Evolutionary conservation across 1,140 invertebrate species (phyloP).

Genomic region (Drosophila nasuta): DNA sequence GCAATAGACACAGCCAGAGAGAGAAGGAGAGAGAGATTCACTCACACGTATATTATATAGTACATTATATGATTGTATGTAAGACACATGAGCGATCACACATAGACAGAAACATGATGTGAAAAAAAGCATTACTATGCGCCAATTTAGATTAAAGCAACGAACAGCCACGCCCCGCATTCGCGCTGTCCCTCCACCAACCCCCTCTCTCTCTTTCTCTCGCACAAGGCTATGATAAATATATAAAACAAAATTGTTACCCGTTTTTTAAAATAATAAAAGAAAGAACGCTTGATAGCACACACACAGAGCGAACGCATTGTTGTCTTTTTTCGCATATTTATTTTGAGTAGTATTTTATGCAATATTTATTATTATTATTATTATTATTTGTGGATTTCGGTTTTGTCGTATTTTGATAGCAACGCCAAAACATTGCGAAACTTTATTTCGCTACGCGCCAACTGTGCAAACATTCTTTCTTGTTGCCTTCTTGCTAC

Average conservation of each 20-base stretch:
- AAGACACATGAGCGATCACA: constrained; percentile 69
- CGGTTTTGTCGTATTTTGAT: constrained; percentile 35
- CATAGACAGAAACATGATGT: constrained; percentile 37
- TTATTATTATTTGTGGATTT: constrained; percentile 36
- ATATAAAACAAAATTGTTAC: constrained; percentile 22
- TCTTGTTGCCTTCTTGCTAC: not conserved
- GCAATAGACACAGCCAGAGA: constrained; percentile 5
- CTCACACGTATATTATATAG: constrained; percentile 11
- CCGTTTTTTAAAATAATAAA: constrained; percentile 61
- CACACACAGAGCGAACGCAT: constrained; percentile 49
- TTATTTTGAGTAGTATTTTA: constrained; percentile 49
- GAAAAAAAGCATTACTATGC: constrained; percentile 67
- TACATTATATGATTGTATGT: constrained; percentile 41
- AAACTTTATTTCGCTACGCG: constrained; percentile 46
- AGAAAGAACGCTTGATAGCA: constrained; percentile 40
- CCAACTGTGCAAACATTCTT: constrained; percentile 77
- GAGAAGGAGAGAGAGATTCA: not conserved
- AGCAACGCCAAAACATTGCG: constrained; percentile 51
- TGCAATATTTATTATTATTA: constrained; percentile 75
- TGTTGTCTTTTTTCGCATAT: constrained; percentile 37
- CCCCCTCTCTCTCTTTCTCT: not conserved
- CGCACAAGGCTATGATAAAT: constrained; percentile 33
- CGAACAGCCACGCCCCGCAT: constrained; percentile 62
- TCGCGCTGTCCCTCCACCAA: not conserved
- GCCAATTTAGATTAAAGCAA: constrained; percentile 82